A percentile compares a stretch with the other conserved stretches of the same genome.
phyloP scores from a whole-genome alignment of 92 coral and sea anemone species.

The Parazoanthus darwini region DNA sequence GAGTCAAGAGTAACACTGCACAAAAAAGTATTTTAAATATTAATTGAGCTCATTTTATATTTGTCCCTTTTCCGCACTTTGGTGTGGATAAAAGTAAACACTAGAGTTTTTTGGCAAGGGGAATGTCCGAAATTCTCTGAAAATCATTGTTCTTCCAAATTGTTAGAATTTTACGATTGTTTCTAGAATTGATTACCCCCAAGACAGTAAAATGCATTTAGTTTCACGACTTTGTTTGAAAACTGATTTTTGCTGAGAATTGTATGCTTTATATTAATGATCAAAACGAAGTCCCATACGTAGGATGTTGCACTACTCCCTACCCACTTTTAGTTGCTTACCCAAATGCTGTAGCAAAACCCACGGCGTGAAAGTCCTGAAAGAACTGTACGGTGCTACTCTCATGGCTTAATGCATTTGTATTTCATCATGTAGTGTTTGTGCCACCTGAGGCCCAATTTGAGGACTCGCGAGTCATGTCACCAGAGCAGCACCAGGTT shows the following conservation, averaged over 20 bases:
- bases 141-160: no score
- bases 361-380: slow-evolving; percentile 11
- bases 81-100: not conserved
- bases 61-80: not conserved
- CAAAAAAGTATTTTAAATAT: no score
- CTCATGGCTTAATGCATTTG: not conserved
- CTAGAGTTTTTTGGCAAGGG: not conserved
- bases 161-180: not conserved
- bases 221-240: no score
- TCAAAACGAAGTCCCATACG: no score
- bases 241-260: no score
- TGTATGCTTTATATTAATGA: no score
- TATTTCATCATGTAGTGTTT: slow-evolving; percentile 21
- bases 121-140: not conserved
- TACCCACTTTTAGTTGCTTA: not conserved
- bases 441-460: slow-evolving; percentile 41
- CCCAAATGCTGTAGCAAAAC: slow-evolving; percentile 17
- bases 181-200: no score
- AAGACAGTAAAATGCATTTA: no score
- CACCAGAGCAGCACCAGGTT: slow-evolving; percentile 43
- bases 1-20: no score
- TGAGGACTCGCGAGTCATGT: slow-evolving; percentile 36
- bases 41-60: not conserved
- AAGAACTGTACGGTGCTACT: not conserved
- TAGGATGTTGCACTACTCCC: no score